Base-by-base conservation (phyloP, 2,797 vertebrate species). In the Uromys caudimaculatus region DNA sequence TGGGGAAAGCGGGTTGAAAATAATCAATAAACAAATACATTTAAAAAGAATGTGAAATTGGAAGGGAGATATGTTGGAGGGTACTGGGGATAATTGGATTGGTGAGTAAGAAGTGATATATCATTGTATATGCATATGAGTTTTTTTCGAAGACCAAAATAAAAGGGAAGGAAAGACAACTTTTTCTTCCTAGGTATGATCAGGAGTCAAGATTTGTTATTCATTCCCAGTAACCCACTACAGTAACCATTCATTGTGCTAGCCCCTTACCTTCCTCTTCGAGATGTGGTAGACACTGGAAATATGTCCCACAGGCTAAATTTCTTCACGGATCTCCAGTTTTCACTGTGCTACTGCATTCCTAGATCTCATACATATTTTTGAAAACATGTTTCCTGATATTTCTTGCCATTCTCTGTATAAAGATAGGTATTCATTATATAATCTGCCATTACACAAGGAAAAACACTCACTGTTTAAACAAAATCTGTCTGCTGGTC, bases 351-450 rank as follows among this genome's bases (percentile, higher is more conserved):
- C 21, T 13, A 23, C 38, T 92, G 16, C 27, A 75, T 62, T 79
- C 29, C 13, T 62, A 2, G 47, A 38, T 54, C n/a, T 81, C n/a
- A 79, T 67, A 44, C 24, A 91, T 47, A 91, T 67, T 88, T 69
- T 76, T 71, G 0, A 76, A 82, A 78, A 79, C n/a, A 35, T 14
- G 38, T 76, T 88, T 94, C 38, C 47, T 75, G 78, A 10, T 52
- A 76, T 89, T 83, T 93, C 69, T 93, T 50, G 93, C 21, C 24
- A 44, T 87, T 77, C 60, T 64, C 29, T 35, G 16, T 47, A 23
- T 71, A 93, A 95, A 82, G 13, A 13, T 79, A 38, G 3, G 44
- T 96, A 11, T 29, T 75, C 10, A 27, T 95, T 93, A 81, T 24
- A 84, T 64, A 96, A 93, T 24, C 69, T 38, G 38, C n/a, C 79